Evolutionary conservation across 2,888 invertebrate species (phyloP).

Genomic region (Phoenoteleia sp.): DNA sequence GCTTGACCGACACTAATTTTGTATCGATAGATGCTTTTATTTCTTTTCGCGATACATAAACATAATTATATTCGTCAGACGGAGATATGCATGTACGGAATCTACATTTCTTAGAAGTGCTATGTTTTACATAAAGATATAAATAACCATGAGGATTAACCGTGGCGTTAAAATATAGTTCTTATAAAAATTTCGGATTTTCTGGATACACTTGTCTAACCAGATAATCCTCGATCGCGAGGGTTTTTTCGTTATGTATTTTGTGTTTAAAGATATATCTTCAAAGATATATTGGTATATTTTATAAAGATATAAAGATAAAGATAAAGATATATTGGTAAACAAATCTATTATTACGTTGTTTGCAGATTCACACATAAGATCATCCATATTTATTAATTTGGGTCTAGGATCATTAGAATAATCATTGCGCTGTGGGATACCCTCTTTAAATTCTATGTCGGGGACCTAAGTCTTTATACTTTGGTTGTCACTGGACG

Average conservation of each 20-base stretch:
- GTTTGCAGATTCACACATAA: constrained; percentile 32
- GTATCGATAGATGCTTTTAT: too few species aligned
- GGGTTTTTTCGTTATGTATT: background rate
- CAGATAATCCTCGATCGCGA: background rate
- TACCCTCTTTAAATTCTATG: constrained; percentile 57
- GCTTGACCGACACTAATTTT: too few species aligned
- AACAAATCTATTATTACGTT: constrained; percentile 69
- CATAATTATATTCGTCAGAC: background rate
- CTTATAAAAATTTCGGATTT: background rate
- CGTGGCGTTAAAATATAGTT: constrained; percentile 6
- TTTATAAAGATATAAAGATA: too few species aligned
- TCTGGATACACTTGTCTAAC: background rate
- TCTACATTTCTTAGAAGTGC: background rate
- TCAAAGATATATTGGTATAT: too few species aligned
- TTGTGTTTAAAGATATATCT: background rate
- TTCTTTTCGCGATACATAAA: background rate
- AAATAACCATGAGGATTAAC: background rate
- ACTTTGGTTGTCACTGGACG: constrained; percentile 49
- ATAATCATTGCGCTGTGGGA: constrained; percentile 30
- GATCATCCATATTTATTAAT: constrained; percentile 44
- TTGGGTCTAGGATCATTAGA: constrained; percentile 25
- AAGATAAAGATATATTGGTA: too few species aligned
- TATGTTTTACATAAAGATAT: background rate
- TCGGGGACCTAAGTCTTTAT: too few species aligned
- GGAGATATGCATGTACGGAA: background rate